Evolutionary conservation across 1,140 invertebrate species (phyloP), one percentile per base, ranked within the genome.

Genomic region (Leptopilina clavipes): DNA sequence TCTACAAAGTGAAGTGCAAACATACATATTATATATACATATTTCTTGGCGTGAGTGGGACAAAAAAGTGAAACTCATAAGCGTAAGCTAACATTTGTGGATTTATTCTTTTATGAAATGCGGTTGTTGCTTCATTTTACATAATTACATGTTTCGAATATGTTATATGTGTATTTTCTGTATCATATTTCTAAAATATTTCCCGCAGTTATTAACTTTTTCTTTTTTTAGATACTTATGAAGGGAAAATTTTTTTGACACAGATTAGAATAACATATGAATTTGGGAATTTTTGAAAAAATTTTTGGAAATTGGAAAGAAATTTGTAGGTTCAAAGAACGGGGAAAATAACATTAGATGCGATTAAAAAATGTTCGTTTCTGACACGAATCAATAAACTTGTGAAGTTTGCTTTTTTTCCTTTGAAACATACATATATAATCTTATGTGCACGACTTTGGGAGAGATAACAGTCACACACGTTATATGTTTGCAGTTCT

Each of bases 381-480:
- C 19, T 10, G 17, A 59, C 17, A 10, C 17, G 19, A 59, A 59
- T 59, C 54, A 59, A 59, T 59, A 59, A 59, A 59, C 54, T 59
- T 17, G 17, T 19, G 8, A 1, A 59, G 19, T 22, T 59, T 59
- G 11, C 11, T 59, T 59, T 59, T 59, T 40, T 59, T 22, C 12
- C 19, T 8, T 59, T 59, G 22, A 10, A 59, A 59, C 18, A 52
- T n/a, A 31, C 52, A 59, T 22, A 18, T 40, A 8, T 40, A 40
- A 18, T 59, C 54, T 59, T 59, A 59, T 59, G 54, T 59, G 18
- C 54, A 59, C 54, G 54, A 59, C 54, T 59, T 59, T 59, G 54
- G 54, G 18, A 59, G 18, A 59, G 54, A 59, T 59, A 59, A 59
- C 54, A 59, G 54, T 22, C 54, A 18, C 0, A 18, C 3, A 59